These are phyloP conservation scores for Axis porcinus DNA, from an alignment of 2,113 vertebrate genomes.

Conservation along the genomic window DNA sequence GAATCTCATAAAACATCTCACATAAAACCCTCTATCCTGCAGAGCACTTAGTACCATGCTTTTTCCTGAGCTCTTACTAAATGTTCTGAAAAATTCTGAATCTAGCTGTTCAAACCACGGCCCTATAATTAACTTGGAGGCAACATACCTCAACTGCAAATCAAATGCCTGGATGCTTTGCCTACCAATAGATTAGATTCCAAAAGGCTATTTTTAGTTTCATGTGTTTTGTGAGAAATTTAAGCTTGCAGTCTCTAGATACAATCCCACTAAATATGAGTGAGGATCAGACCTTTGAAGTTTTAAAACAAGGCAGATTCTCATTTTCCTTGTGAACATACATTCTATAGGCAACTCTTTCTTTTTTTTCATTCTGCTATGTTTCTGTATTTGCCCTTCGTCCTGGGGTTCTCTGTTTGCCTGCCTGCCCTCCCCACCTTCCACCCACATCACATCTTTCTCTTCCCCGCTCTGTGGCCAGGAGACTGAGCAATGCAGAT, in stretches of 20 bases:
- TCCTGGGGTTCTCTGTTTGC: background rate
- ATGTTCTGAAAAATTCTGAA: background rate
- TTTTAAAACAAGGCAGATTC: background rate
- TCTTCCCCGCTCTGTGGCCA: background rate
- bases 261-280: background rate
- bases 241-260: background rate
- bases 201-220: background rate
- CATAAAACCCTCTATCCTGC: background rate
- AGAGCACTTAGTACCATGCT: background rate
- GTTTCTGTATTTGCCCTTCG: background rate
- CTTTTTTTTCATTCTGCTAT: background rate
- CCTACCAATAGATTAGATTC: background rate
- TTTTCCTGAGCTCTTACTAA: background rate
- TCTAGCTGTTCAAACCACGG: background rate
- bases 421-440: background rate
- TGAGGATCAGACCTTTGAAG: background rate
- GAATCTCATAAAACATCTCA: background rate
- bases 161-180: background rate
- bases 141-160: conserved; percentile 1
- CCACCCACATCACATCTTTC: background rate
- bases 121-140: conserved; percentile 23
- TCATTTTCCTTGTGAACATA: background rate
- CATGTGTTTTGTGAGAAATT: background rate
- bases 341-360: background rate
- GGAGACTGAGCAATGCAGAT: background rate